These are phyloP conservation scores for Gymnorhina tibicen DNA, from an alignment of 2,113 vertebrate genomes.

Conservation along the genomic window DNA sequence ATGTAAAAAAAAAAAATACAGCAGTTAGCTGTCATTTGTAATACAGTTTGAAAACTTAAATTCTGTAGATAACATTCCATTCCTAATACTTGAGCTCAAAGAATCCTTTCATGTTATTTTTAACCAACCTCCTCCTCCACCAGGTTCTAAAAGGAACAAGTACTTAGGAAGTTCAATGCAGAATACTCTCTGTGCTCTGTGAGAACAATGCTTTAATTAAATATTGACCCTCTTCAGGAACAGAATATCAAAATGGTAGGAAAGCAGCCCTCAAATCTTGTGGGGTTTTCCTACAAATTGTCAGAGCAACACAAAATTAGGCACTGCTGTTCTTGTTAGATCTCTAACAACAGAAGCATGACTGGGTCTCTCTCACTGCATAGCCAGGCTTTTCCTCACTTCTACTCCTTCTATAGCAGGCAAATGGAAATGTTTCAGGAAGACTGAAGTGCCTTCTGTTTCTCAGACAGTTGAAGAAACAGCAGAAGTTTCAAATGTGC, in stretches of 20 bases:
- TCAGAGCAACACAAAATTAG: not conserved
- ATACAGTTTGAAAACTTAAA: not conserved
- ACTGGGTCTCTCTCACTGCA: not conserved
- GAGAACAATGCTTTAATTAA: not conserved
- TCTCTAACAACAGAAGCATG: not conserved
- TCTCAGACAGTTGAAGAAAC: constrained; percentile 72
- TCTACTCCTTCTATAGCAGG: constrained; percentile 72
- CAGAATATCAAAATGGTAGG: not conserved
- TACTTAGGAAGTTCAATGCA: not conserved
- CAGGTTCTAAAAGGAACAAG: not conserved
- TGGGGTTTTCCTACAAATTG: not conserved
- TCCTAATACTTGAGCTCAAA: not conserved
- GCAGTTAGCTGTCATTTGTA: not conserved
- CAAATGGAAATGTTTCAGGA: constrained; percentile 71
- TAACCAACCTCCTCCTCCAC: not conserved
- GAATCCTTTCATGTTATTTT: constrained; percentile 32
- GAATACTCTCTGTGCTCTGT: not conserved
- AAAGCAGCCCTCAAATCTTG: not conserved
- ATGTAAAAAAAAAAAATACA: not conserved
- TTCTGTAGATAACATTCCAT: not conserved
- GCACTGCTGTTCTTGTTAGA: not conserved
- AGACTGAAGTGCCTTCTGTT: constrained; percentile 64
- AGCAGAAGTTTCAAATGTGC: not conserved
- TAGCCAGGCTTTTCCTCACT: not conserved
- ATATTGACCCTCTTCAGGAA: not conserved